Percentiles rank a stretch among this genome's conserved stretches.
Conservation (phyloP, 2,888 invertebrate species). For the Drosophila fulvimacula region DNA sequence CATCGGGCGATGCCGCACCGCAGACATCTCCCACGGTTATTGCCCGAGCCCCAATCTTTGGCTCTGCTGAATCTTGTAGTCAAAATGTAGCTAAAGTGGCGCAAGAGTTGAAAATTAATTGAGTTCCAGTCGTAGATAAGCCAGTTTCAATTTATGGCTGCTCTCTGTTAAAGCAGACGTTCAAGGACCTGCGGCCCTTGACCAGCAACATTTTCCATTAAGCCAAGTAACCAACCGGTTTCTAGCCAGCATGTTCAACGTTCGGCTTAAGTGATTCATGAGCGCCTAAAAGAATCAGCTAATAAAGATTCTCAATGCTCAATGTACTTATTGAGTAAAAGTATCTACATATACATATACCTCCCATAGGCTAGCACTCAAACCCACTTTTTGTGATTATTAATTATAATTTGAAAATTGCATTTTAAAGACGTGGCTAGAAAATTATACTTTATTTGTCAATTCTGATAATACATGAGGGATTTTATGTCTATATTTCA, state of each 20-base stretch:
- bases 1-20: slow-evolving; percentile 88
- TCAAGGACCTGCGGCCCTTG: slow-evolving; percentile 72
- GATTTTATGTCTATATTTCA: too few species aligned
- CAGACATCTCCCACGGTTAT: slow-evolving; percentile 86
- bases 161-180: slow-evolving; percentile 4
- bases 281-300: background rate
- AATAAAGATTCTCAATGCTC: background rate
- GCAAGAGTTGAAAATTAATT: slow-evolving; percentile 43
- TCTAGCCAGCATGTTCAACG: background rate
- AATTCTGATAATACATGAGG: too few species aligned
- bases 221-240: slow-evolving; percentile 53
- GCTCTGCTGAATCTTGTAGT: slow-evolving; percentile 25
- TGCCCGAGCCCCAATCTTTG: slow-evolving; percentile 36
- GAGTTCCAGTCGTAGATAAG: slow-evolving; percentile 47
- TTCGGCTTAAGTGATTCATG: slow-evolving; percentile 1
- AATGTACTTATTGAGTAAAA: background rate
- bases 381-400: too few species aligned
- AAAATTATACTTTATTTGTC: too few species aligned
- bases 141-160: slow-evolving; percentile 54
- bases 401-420: too few species aligned
- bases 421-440: too few species aligned
- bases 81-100: slow-evolving; percentile 42
- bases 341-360: too few species aligned
- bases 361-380: too few species aligned
- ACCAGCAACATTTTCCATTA: slow-evolving; percentile 27